Evolutionary conservation across 2,797 vertebrate species (phyloP).

Genomic region (Lerista edwardsae): DNA sequence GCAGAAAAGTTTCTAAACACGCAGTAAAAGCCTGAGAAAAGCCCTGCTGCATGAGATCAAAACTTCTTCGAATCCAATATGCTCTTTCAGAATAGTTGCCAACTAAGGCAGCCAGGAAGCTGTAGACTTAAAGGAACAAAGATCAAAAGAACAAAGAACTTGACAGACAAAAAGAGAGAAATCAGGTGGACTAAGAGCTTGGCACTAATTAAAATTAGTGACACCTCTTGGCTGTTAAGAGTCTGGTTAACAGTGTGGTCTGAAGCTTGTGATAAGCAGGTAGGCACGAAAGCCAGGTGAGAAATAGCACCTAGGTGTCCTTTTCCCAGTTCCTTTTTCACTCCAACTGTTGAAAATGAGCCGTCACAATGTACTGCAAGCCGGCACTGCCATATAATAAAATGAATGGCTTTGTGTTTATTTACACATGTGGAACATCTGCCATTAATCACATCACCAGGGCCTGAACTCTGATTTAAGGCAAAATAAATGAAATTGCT

Average conservation of each 20-base stretch:
- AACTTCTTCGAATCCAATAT: not conserved
- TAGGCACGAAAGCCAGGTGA: not conserved
- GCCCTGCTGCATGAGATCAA: not conserved
- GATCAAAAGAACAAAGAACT: too few species aligned
- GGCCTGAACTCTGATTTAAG: conserved; percentile 14
- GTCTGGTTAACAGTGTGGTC: not conserved
- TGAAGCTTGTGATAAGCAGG: not conserved
- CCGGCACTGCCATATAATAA: not conserved
- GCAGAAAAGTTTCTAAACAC: not conserved
- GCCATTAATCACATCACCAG: conserved; percentile 27
- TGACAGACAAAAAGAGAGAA: not conserved
- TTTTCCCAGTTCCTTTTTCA: not conserved
- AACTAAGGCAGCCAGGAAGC: not conserved
- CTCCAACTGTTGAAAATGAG: not conserved
- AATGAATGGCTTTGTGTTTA: conserved; percentile 22
- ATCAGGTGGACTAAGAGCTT: not conserved
- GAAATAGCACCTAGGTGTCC: not conserved
- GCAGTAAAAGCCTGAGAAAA: not conserved
- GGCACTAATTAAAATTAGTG: not conserved
- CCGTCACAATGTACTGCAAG: not conserved
- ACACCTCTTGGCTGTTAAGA: not conserved
- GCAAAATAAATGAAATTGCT: conserved; percentile 27
- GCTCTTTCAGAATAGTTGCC: too few species aligned
- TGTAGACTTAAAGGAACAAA: not conserved
- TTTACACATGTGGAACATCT: conserved; percentile 33